phyloP scores from a whole-genome alignment of 2,797 vertebrate species.

The Kryptopterus vitreolus region DNA sequence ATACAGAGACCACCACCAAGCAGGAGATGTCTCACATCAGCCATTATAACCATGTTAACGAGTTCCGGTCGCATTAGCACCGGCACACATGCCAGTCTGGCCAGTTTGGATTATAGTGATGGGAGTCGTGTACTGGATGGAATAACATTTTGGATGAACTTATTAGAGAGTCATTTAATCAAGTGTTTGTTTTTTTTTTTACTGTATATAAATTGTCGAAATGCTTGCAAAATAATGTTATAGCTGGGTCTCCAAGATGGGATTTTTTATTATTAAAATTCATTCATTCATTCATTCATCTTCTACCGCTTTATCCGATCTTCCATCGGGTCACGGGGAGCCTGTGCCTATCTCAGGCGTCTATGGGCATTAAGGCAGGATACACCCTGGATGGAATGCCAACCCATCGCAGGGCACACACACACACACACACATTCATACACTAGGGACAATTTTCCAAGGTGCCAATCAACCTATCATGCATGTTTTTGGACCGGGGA shows the following conservation, averaged over 20 bases:
- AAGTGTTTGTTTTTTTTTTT: neutral
- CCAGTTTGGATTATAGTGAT: neutral
- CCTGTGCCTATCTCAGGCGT: no score
- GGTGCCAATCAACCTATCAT: no score
- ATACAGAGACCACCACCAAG: constrained; percentile 66
- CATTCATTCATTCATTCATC: no score
- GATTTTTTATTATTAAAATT: neutral
- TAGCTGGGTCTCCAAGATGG: no score
- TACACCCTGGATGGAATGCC: no score
- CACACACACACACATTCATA: no score
- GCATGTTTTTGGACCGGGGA: no score
- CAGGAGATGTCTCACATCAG: constrained; percentile 64
- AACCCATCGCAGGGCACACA: no score
- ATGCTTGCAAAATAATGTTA: neutral
- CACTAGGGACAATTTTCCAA: no score
- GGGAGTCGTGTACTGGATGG: neutral
- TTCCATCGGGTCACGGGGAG: no score
- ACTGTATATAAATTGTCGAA: neutral
- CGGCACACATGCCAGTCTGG: neutral
- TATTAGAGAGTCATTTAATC: neutral
- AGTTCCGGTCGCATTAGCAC: constrained; percentile 1
- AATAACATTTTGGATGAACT: neutral
- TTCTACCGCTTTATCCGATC: no score
- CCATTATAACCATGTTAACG: constrained; percentile 19
- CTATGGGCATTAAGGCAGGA: no score